Evolutionary conservation across 1,140 invertebrate genomes (phyloP).

Genomic region (Pseudomyrmex gracilis): DNA sequence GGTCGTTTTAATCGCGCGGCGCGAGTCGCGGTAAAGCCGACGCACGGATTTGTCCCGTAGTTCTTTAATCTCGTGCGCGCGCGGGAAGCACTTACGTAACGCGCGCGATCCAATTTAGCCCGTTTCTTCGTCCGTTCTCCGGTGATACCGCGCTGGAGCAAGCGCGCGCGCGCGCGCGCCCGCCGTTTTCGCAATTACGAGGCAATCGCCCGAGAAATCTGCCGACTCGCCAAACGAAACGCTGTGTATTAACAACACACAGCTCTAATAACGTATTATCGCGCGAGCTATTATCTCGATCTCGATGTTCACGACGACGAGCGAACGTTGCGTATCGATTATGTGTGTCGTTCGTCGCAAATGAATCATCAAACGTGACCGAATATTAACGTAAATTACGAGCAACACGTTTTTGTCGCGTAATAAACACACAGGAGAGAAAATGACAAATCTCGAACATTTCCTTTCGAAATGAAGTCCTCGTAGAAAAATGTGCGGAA

Average conservation of each 20-base stretch:
- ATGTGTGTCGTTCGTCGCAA: background rate
- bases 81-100: slow-evolving; percentile 65
- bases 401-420: background rate
- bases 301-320: background rate
- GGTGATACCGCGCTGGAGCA: slow-evolving; percentile 44
- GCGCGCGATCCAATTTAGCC: slow-evolving; percentile 72
- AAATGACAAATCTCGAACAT: background rate
- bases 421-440: background rate
- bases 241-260: slow-evolving; percentile 33
- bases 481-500: background rate
- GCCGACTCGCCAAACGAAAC: slow-evolving; percentile 30
- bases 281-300: slow-evolving; percentile 10
- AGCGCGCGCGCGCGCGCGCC: slow-evolving; percentile 44
- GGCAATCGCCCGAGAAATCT: slow-evolving; percentile 64
- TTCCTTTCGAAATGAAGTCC: background rate
- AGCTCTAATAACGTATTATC: slow-evolving; percentile 49
- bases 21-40: slow-evolving; percentile 54
- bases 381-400: background rate
- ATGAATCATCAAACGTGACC: background rate
- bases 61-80: slow-evolving; percentile 69
- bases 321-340: background rate
- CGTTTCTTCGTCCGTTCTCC: slow-evolving; percentile 68
- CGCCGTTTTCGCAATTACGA: slow-evolving; percentile 61
- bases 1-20: slow-evolving; percentile 24
- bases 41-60: slow-evolving; percentile 72